phyloP scores from a whole-genome alignment of 2,797 vertebrate species.

The Cheirogaleus major region DNA sequence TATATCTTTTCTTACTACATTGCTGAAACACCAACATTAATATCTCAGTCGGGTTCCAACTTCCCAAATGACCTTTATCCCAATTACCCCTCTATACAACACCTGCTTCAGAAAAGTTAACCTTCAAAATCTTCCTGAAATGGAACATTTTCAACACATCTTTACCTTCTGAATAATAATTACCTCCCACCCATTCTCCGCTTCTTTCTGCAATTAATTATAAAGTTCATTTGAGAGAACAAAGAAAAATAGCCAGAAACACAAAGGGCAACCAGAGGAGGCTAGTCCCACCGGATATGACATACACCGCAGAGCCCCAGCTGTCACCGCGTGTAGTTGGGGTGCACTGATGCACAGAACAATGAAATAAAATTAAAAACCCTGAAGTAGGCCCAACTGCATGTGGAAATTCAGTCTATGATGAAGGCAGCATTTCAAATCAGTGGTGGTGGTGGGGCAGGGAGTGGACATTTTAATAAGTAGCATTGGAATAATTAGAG shows the following conservation, averaged over 20 bases:
- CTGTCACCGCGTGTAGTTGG: background rate
- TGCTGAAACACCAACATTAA: constrained; percentile 51
- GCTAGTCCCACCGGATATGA: background rate
- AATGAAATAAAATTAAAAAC: background rate
- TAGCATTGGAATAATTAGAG: background rate
- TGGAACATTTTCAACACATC: constrained; percentile 8
- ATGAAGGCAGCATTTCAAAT: background rate
- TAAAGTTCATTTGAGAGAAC: background rate
- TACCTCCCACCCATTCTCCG: background rate
- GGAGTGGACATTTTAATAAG: background rate
- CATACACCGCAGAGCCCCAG: background rate
- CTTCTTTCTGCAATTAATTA: background rate
- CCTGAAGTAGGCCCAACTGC: background rate
- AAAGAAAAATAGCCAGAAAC: background rate
- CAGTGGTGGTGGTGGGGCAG: background rate
- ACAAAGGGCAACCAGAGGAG: background rate
- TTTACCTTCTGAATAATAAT: background rate
- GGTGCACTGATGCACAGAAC: background rate
- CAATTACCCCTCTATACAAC: constrained; percentile 41
- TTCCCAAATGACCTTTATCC: constrained; percentile 63
- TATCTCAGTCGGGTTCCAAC: background rate
- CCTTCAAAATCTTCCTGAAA: constrained; percentile 51
- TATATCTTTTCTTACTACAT: background rate
- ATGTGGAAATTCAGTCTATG: background rate
- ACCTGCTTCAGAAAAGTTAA: constrained; percentile 69